Evolutionary conservation across 2,888 invertebrate species (phyloP), one percentile per base, ranked within the genome.

Genomic region (Perizoma affinitatum): DNA sequence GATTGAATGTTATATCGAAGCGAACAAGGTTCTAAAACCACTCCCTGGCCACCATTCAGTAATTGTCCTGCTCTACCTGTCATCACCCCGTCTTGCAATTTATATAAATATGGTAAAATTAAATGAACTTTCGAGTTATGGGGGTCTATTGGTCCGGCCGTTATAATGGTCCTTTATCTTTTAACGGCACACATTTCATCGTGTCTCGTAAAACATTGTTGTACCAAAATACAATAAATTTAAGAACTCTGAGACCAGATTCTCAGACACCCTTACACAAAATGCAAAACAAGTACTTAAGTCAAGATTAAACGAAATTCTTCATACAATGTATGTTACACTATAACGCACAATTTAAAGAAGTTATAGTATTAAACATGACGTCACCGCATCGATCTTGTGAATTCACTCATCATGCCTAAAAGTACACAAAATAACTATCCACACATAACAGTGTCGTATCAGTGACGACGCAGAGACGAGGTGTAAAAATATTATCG

Each of bases 331-430:
- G 42, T 38, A 54, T 50, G 50, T 9, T 5, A 44, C 9, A 44
- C 41, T 53, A 59, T 54, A 33, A 52, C 36, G 33, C 47, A 50
- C 56, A 35, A 45, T 59, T 56, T 36, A 48, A 52, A 41, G 47
- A 9, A 42, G 40, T 38, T 22, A 41, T 42, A 41, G 35, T 49
- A 44, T 55, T 44, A 36, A 43, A 42, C 36, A 36, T 76, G 76
- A 78, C 78, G 76, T 78, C 76, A 78, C 47, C 58, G 40, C 55
- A 67, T 72, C 71, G 68, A 75, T 70, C 67, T 74, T 65, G 59
- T 53, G 68, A 66, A 66, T 63, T 44, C 57, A 44, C 50, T 49
- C 48, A 22, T 22, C 22, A 22, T 22, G 22, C 22, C 22, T 22
- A 22, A 22, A 22, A 22, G 1, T 22, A 22, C 22, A 22, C 22